Conservation (phyloP, 2,797 vertebrate species). For the Pempheris klunzingeri region DNA sequence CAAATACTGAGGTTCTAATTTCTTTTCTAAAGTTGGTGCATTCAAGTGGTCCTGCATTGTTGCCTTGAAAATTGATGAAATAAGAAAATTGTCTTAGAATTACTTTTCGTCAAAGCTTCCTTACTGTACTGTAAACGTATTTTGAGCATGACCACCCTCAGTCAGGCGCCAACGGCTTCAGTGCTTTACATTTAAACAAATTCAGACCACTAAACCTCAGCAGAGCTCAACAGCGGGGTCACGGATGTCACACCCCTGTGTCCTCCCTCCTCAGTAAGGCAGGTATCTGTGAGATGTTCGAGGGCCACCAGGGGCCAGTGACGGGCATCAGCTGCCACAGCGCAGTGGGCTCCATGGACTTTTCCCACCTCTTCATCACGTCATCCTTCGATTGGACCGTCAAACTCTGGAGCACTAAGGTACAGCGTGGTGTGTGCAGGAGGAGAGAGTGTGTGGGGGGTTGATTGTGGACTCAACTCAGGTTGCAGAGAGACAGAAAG, state of each 20-base stretch:
- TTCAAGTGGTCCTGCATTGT: not conserved
- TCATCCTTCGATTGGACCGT: slow-evolving; percentile 99
- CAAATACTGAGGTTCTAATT: not conserved
- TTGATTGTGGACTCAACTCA: too few relatives aligned
- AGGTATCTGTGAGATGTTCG: slow-evolving; percentile 98
- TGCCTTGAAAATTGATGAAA: not conserved
- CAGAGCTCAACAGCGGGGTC: not conserved
- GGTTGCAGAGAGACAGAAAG: slow-evolving; percentile 7
- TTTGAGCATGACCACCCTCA: not conserved
- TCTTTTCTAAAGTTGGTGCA: not conserved
- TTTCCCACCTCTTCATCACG: slow-evolving; percentile 97
- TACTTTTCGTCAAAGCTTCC: slow-evolving; percentile 5
- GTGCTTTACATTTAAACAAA: not conserved
- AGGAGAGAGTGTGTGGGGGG: too few relatives aligned
- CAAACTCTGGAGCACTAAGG: slow-evolving; percentile 99
- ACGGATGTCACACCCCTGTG: not conserved
- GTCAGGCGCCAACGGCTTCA: not conserved
- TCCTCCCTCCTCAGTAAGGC: slow-evolving; percentile 89
- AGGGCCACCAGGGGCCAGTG: slow-evolving; percentile 97
- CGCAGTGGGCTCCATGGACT: slow-evolving; percentile 94
- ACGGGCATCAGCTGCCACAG: slow-evolving; percentile 97
- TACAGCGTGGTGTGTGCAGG: slow-evolving; percentile 61
- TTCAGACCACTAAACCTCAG: not conserved
- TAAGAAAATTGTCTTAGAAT: slow-evolving; percentile 9
- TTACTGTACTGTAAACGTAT: not conserved